Percentiles rank a stretch among this genome's conserved stretches.
Conservation (phyloP, 2,113 vertebrate genomes). For the Sinosuthora webbiana region DNA sequence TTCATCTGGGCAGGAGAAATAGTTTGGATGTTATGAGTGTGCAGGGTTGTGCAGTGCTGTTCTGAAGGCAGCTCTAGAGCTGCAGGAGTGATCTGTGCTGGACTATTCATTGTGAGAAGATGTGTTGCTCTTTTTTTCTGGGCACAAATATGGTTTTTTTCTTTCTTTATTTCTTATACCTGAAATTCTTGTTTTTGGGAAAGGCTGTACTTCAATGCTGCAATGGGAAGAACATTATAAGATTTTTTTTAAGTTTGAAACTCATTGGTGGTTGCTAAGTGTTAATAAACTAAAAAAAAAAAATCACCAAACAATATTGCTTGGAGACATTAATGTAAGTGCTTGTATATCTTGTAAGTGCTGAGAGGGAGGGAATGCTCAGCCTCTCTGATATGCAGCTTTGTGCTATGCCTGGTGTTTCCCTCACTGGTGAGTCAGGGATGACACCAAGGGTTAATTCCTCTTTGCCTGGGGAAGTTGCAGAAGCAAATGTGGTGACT, state of each 20-base stretch:
- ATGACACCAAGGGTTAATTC: not conserved
- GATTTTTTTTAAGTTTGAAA: not conserved
- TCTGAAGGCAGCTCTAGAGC: not conserved
- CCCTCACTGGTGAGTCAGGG: not conserved
- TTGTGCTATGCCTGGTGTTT: not conserved
- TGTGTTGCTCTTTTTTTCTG: not conserved
- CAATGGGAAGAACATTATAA: not conserved
- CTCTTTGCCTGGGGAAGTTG: not conserved
- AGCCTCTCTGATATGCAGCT: not conserved
- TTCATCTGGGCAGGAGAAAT: not conserved
- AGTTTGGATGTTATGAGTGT: rapidly evolving
- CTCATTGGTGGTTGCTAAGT: not conserved
- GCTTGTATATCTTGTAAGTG: not conserved
- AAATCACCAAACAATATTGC: rapidly evolving
- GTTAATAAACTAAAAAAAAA: not conserved
- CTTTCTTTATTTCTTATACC: not conserved
- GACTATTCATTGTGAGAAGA: not conserved
- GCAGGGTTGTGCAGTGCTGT: not conserved
- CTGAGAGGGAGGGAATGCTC: not conserved
- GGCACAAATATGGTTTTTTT: not conserved
- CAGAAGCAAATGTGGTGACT: not conserved
- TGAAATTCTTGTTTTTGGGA: rapidly evolving
- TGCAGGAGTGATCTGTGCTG: not conserved
- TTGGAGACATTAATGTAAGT: rapidly evolving
- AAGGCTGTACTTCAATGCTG: not conserved